A percentile compares a stretch with the other conserved stretches of the same genome.
phyloP scores from a whole-genome alignment of 2,113 vertebrate genomes.

The Anas platyrhynchos region DNA sequence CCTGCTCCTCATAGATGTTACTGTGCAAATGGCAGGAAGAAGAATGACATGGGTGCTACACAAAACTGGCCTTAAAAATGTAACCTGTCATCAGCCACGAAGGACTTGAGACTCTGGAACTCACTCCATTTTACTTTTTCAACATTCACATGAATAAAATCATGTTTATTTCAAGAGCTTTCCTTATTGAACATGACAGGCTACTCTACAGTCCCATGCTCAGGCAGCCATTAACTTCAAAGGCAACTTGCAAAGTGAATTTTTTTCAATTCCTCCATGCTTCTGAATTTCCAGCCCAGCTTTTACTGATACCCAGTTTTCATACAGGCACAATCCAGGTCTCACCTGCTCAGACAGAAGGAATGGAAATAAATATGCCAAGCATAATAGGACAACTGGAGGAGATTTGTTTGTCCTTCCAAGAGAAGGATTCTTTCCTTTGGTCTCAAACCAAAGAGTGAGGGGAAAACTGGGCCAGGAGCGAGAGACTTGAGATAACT shows the following conservation, averaged over 20 bases:
- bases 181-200: not conserved
- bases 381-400: not conserved
- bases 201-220: not conserved
- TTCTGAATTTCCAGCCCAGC: not conserved
- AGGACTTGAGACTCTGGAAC: not conserved
- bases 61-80: not conserved
- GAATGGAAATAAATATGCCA: not conserved
- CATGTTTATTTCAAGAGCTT: not conserved
- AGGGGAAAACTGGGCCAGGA: not conserved
- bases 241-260: not conserved
- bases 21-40: not conserved
- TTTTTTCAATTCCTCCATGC: not conserved
- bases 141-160: not conserved
- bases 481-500: not conserved
- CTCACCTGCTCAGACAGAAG: not conserved
- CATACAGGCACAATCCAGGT: not conserved
- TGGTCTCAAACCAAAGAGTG: not conserved
- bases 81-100: not conserved
- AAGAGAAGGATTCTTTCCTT: not conserved
- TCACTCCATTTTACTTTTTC: not conserved
- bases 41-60: not conserved
- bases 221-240: not conserved
- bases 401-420: not conserved
- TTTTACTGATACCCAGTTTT: not conserved
- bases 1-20: not conserved